Evolutionary conservation across 2,888 invertebrate species (phyloP).

Genomic region (Metacarcinus magister): DNA sequence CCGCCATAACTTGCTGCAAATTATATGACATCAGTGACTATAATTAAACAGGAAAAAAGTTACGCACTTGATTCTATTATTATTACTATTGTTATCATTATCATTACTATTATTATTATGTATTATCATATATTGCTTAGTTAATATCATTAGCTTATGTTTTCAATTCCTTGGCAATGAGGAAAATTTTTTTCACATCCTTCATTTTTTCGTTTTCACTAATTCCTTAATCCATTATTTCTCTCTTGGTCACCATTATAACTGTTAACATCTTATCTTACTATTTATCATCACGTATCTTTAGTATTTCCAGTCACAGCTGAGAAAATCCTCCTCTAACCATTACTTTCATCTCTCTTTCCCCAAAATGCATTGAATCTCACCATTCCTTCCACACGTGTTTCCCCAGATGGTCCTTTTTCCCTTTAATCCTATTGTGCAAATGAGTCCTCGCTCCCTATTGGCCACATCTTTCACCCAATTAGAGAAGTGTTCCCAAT

Average conservation of each 20-base stretch:
- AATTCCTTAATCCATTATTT: no score
- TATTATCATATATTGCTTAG: not conserved
- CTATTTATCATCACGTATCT: no score
- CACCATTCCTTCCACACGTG: not conserved
- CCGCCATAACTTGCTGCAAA: not conserved
- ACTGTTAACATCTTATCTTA: no score
- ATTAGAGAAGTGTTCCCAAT: constrained; percentile 16
- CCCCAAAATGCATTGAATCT: not conserved
- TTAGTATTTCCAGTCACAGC: no score
- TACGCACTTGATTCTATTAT: not conserved
- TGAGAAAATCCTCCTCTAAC: no score
- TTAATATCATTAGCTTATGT: not conserved
- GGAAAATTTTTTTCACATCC: no score
- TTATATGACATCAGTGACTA: not conserved
- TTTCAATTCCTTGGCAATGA: not conserved
- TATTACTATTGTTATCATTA: not conserved
- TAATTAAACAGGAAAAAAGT: not conserved
- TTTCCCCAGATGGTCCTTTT: not conserved
- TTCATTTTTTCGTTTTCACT: no score
- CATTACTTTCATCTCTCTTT: not conserved
- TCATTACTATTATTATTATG: not conserved
- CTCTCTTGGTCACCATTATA: no score
- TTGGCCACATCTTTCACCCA: not conserved
- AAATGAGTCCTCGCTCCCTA: not conserved
- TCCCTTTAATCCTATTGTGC: not conserved